Evolutionary conservation across 2,797 vertebrate species (phyloP).

Genomic region (Mus minutoides): DNA sequence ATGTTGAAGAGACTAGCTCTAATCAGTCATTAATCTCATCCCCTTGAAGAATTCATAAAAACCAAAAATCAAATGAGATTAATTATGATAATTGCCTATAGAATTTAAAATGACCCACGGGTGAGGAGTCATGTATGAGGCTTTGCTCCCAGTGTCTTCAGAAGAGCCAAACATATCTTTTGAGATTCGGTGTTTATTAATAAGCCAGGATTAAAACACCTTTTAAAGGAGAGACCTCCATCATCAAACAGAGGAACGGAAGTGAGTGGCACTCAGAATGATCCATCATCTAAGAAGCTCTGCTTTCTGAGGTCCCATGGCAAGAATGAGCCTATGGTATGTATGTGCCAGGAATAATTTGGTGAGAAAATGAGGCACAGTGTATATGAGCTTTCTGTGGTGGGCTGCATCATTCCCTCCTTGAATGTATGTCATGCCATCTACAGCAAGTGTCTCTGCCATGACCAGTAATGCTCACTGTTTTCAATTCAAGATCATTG

Average conservation of each 20-base stretch:
- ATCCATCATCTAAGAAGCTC: not conserved
- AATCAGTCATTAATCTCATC: not conserved
- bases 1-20: not conserved
- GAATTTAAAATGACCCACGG: not conserved
- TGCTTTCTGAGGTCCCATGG: not conserved
- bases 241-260: conserved; percentile 33
- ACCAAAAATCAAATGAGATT: not conserved
- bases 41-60: not conserved
- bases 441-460: not conserved
- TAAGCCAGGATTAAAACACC: not conserved
- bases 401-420: not conserved
- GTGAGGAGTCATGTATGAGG: not conserved
- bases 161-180: not conserved
- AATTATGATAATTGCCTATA: not conserved
- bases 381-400: not conserved
- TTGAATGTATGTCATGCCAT: fast-evolving
- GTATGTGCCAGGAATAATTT: not conserved
- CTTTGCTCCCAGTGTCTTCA: not conserved
- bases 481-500: not conserved
- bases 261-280: not conserved
- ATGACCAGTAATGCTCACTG: not conserved
- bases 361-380: not conserved
- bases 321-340: not conserved
- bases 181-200: conserved; percentile 23
- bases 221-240: not conserved